Evolutionary conservation across 2,113 vertebrate species (phyloP), one percentile per base, ranked within the genome.

Genomic region (Atlantisia rogersi): DNA sequence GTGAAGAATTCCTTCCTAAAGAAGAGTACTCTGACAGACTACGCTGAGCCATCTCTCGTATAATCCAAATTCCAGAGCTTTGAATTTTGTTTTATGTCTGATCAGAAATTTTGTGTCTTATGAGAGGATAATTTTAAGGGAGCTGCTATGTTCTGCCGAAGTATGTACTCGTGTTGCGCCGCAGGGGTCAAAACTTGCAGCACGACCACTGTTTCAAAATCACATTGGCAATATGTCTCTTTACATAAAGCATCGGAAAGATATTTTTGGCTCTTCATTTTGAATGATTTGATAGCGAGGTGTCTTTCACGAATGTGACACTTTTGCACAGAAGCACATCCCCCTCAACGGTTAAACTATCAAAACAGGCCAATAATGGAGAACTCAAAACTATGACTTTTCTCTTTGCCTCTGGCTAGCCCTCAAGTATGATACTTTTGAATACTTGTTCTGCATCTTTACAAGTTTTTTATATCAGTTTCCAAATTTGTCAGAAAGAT

Each of bases 351-450:
- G 83, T 37, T 92, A 60, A 93, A 81, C 67, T 80, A 94, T 92
- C 76, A 94, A 90, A 96, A 88, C 52, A 90, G 82, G 70, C 88
- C 90, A 70, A 35, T 95, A 91, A 90, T 65, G 50, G 88, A 89
- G 60, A 91, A 78, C 64, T 87, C 74, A 78, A 80, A 93, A 69
- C 44, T 75, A 67, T 64, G 73, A 93, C 88, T 96, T 93, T 64
- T 88, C 73, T 95, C 88, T 90, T 90, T 48, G 39, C 92, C 86
- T 94, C 90, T 93, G 94, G 73, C 90, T 95, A 92, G 65, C 62
- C 95, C 79, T 95, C 80, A 76, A 90, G 58, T 97, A 84, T 86
- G 79, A 75, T 86, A 67, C 80, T 92, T 94, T 64, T 52, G 80
- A 93, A 68, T 81, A 81, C 39, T 84, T 78, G 65, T 79, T 95